Conservation (phyloP, 2,888 invertebrate genomes). For the Aricia artaxerxes region DNA sequence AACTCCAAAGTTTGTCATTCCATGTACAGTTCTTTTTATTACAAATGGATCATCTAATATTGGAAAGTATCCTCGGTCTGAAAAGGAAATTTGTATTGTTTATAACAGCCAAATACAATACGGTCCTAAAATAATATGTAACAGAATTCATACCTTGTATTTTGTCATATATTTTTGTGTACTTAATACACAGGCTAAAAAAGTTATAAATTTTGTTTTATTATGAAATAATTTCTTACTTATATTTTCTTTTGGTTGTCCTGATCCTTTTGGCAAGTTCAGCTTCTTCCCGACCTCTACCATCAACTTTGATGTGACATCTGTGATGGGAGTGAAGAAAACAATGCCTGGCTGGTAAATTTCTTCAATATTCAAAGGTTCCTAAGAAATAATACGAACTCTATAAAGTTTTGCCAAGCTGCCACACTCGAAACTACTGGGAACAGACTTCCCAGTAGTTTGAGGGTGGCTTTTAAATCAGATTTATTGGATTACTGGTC, state of each 20-base stretch:
- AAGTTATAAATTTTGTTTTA: neutral
- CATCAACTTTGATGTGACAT: conserved; percentile 44
- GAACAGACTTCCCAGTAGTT: neutral
- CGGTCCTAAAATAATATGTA: too few relatives aligned
- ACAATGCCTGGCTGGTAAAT: conserved; percentile 34
- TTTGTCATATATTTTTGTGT: neutral
- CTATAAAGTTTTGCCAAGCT: neutral
- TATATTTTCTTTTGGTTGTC: neutral
- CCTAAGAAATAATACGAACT: conserved; percentile 37
- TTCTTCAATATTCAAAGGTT: conserved; percentile 38
- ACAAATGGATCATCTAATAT: conserved; percentile 30
- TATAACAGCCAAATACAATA: neutral
- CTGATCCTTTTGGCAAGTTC: neutral
- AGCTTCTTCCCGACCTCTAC: conserved; percentile 39
- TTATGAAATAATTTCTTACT: neutral
- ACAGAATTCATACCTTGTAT: neutral
- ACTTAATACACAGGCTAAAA: neutral
- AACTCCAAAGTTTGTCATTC: conserved; percentile 45
- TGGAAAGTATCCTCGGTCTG: conserved; percentile 32
- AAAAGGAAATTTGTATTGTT: neutral
- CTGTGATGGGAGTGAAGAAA: conserved; percentile 45
- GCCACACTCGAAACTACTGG: too few relatives aligned
- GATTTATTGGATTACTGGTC: too few relatives aligned
- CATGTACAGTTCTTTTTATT: conserved; percentile 29
- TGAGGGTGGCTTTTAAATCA: too few relatives aligned